Base-by-base conservation (phyloP, 2,797 vertebrate species). In the Leptoclinus maculatus region DNA sequence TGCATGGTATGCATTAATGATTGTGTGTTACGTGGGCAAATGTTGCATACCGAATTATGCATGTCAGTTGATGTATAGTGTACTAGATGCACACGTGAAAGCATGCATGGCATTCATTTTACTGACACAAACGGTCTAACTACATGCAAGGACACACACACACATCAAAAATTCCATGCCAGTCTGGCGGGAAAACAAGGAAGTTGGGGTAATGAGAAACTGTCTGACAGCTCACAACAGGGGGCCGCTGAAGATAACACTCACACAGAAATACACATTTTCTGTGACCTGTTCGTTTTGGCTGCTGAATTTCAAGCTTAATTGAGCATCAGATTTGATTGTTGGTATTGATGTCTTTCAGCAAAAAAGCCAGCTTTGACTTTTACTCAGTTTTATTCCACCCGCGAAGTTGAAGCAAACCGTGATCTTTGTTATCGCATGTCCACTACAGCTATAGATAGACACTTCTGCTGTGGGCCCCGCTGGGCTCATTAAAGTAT, bases 211-310 rank as follows among this genome's bases (percentile, higher is more conserved):
- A 85, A 87, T 87, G 82, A 84, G 70, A 59, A 79, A 76, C 70
- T 72, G 74, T 80, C 83, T 83, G 78, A 74, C 69, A 71, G 71
- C 74, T 82, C 71, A 43, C 80, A 81, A 11, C 23, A 34, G 76
- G 83, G 83, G 54, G 72, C 81, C 6, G 1, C 67, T 39, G 38
- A 45, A 75, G 57, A 86, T 56, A 65, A 84, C 60, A 47, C 11
- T 16, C 53, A 69, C 2, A 1, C 62, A 53, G 57, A 66, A 68
- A 87, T 29, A 71, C 58, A 76, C 60, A 79, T 67, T 57, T 73
- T 74, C 47, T 69, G 51, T 85, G 74, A 85, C 70, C 82, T 71
- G 58, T 70, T 85, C 86, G 78, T 70, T 85, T 79, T 56, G 39
- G 39, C 78, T 68, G 58, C 70, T 38, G 66, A 36, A 74, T 80